Evolutionary conservation across 1,140 invertebrate genomes (phyloP), one percentile per base, ranked within the genome.

Genomic region (Globodera ellingtonae): DNA sequence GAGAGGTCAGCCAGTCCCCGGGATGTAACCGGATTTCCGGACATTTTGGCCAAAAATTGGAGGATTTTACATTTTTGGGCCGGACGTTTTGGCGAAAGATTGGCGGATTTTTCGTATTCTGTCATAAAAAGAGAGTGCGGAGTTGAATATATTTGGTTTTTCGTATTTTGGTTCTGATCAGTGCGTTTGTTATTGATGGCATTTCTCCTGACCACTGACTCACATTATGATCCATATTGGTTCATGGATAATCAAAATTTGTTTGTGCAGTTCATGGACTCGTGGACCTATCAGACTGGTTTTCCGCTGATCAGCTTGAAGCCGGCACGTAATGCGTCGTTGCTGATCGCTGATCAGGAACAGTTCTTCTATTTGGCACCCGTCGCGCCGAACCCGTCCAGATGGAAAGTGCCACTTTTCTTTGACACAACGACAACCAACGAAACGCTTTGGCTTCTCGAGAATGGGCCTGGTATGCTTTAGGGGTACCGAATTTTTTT

Each of bases 371-470:
- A 70, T 46, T 71, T 72, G 59, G 18, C 52, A 18, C 50, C 56
- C 13, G 35, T 69, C 7, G 35, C 6, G 56, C 50, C 70, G 18
- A 79, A 75, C n/a, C 67, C 77, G 18, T 70, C 77, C 44, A 18
- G n/a, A 6, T 79, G 77, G 77, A 79, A 79, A 71, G 77, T 79
- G 46, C 77, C 77, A 46, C 47, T 79, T 59, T 79, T 79, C 66
- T 21, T 71, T 24, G 66, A 75, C 35, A 72, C 44, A 73, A 35
- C 76, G 13, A n/a, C 6, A n/a, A 0, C 10, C 47, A 75, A 66
- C 21, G 21, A 69, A 35, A 62, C 65, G 8, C 9, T 77, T 18
- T 15, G 44, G 48, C 52, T 77, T 62, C 24, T 77, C 21, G 75
- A 77, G 65, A 77, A 69, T 24, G 75, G 44, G 8, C 44, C 75